phyloP scores from a whole-genome alignment of 2,113 vertebrate species.

The Trogon melanurus region DNA sequence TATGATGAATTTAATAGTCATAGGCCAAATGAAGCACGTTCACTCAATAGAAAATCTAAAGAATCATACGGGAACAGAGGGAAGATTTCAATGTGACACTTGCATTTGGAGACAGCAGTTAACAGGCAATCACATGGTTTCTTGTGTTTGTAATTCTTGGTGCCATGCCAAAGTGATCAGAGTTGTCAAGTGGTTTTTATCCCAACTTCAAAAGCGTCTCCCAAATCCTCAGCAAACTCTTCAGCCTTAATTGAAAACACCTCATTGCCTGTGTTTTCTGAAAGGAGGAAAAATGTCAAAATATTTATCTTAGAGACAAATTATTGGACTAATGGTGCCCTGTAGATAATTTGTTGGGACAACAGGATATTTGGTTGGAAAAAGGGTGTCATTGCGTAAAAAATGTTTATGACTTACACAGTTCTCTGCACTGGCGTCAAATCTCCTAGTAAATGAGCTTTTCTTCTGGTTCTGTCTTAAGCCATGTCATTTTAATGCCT shows the following conservation, averaged over 20 bases:
- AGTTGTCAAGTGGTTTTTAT: background rate
- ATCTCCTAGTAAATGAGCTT: background rate
- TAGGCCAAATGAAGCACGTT: background rate
- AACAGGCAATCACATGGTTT: background rate
- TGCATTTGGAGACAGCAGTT: background rate
- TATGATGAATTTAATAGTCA: background rate
- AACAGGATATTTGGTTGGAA: background rate
- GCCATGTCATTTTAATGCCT: background rate
- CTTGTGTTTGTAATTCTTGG: background rate
- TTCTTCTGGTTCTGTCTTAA: background rate
- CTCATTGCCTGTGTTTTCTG: background rate
- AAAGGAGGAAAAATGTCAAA: slow-evolving; percentile 12
- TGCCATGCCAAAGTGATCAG: background rate
- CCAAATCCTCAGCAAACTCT: background rate
- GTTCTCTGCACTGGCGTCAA: background rate
- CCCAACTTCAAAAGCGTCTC: background rate
- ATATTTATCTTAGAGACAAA: slow-evolving; percentile 45
- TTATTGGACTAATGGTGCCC: background rate
- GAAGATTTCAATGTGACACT: background rate
- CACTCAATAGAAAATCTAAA: background rate
- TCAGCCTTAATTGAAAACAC: slow-evolving; percentile 2
- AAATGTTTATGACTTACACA: background rate
- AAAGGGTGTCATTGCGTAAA: background rate
- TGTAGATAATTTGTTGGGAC: background rate
- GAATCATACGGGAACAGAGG: background rate